These are phyloP conservation scores for Rhingia campestris DNA, from an alignment of 2,888 invertebrate genomes.

Conservation along the genomic window DNA sequence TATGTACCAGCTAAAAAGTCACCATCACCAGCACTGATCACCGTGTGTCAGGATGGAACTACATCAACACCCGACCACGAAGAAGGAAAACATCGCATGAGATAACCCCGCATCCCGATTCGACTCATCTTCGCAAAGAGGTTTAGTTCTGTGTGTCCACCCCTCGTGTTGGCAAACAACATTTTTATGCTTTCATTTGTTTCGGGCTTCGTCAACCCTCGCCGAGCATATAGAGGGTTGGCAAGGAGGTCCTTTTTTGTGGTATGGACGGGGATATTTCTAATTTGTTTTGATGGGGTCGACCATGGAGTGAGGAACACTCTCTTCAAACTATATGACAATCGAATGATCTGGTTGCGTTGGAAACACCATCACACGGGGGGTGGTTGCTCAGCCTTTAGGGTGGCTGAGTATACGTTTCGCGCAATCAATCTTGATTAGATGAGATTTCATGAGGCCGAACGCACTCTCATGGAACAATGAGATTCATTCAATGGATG, in stretches of 20 bases:
- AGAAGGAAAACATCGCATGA: slow-evolving; percentile 61
- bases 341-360: slow-evolving; percentile 59
- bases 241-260: slow-evolving; percentile 10
- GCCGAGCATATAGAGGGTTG: not conserved
- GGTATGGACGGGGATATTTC: slow-evolving; percentile 34
- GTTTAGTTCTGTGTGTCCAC: slow-evolving; percentile 31
- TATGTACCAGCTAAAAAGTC: slow-evolving; percentile 74
- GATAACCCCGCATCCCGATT: slow-evolving; percentile 19
- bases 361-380: slow-evolving; percentile 2
- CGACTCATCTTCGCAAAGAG: slow-evolving; percentile 50
- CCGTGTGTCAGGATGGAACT: slow-evolving; percentile 25
- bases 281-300: slow-evolving; percentile 69
- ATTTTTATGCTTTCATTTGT: slow-evolving; percentile 75
- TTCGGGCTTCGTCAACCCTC: slow-evolving; percentile 24
- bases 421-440: slow-evolving; percentile 83
- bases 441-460: slow-evolving; percentile 80
- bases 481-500: slow-evolving; percentile 7
- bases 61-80: slow-evolving; percentile 62
- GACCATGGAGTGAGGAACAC: slow-evolving; percentile 51
- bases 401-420: slow-evolving; percentile 79
- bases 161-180: slow-evolving; percentile 70
- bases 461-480: slow-evolving; percentile 42
- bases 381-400: not conserved
- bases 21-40: slow-evolving; percentile 60
- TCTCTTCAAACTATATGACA: slow-evolving; percentile 42